phyloP scores from a whole-genome alignment of 2,113 vertebrate genomes.

The Rana temporaria region DNA sequence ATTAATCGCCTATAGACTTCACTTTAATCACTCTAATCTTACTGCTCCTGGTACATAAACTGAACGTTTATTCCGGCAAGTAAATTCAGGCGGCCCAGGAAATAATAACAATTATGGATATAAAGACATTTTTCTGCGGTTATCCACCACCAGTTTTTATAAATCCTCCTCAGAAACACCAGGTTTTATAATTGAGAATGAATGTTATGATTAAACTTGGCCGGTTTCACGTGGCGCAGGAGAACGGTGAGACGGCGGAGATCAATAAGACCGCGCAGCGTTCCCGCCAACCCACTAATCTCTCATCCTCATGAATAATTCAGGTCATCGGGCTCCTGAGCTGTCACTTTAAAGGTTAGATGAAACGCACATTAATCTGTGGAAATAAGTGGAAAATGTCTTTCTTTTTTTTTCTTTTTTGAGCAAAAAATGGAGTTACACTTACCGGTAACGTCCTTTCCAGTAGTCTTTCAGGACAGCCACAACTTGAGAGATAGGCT shows the following conservation, averaged over 20 bases:
- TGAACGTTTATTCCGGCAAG: too few relatives aligned
- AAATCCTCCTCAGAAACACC: not conserved
- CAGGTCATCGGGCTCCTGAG: slow-evolving; percentile 61
- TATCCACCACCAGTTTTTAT: not conserved
- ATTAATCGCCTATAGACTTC: too few relatives aligned
- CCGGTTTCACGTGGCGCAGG: not conserved
- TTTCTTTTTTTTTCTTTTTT: not conserved
- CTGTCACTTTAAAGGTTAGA: slow-evolving; percentile 61
- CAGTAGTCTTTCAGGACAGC: too few relatives aligned
- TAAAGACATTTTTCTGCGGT: not conserved
- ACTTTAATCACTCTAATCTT: too few relatives aligned
- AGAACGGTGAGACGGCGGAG: slow-evolving; percentile 29
- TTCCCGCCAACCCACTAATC: slow-evolving; percentile 62
- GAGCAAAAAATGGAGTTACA: too few relatives aligned
- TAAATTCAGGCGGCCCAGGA: not conserved
- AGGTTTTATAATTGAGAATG: slow-evolving; percentile 2
- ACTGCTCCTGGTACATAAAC: too few relatives aligned
- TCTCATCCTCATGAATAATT: slow-evolving; percentile 69
- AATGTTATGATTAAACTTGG: slow-evolving; percentile 38
- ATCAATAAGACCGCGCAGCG: slow-evolving; percentile 62
- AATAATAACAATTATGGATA: not conserved
- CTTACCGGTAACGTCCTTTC: too few relatives aligned
- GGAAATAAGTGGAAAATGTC: slow-evolving; percentile 49
- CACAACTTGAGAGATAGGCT: too few relatives aligned
- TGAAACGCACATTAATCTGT: slow-evolving; percentile 53